Base-by-base conservation (phyloP, 2,888 invertebrate genomes). In the Antheraea assamensis region DNA sequence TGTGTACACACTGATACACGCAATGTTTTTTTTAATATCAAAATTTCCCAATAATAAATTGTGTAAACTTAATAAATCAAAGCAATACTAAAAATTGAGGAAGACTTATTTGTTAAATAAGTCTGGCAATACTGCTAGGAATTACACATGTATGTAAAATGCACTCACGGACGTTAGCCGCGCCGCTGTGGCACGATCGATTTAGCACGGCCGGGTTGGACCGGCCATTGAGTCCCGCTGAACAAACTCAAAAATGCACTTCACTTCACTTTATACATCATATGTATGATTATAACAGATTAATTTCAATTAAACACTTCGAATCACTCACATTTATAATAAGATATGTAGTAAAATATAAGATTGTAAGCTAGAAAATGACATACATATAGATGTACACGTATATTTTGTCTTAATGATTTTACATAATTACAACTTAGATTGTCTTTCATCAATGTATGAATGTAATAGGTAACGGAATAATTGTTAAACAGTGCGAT, bases 181-280 rank as follows among this genome's bases (percentile, higher is more conserved):
- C 87, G 87, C 87, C 86, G 88, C 81, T 81, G 83, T 77, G 84
- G 85, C 87, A 84, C 88, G 90, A 91, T 92, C 92, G 92, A 93
- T 93, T 85, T 89, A 93, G 92, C 91, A 85, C 82, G 81, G 83
- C 85, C 86, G 87, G 83, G 84, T 82, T 75, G 81, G 76, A 82
- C 87, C 88, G 86, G 84, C 89, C 90, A 88, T 90, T 79, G 81
- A 83, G 79, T 78, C 80, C 78, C 74, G 76, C 77, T 72, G 79
- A 79, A 79, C 81, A 72, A 78, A 76, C 75, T 71, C 74, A 78
- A 80, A 77, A 81, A 79, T 79, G 71, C 83, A 83, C 87, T 83
- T 74, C 88, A 85, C 86, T 84, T 78, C 84, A 85, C 88, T 84
- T 82, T 82, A 70, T 70, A 24, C 24, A 68, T 31, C n/a, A 55